phyloP scores from a whole-genome alignment of 2,888 invertebrate genomes.

The Lacanobia wlatinum region DNA sequence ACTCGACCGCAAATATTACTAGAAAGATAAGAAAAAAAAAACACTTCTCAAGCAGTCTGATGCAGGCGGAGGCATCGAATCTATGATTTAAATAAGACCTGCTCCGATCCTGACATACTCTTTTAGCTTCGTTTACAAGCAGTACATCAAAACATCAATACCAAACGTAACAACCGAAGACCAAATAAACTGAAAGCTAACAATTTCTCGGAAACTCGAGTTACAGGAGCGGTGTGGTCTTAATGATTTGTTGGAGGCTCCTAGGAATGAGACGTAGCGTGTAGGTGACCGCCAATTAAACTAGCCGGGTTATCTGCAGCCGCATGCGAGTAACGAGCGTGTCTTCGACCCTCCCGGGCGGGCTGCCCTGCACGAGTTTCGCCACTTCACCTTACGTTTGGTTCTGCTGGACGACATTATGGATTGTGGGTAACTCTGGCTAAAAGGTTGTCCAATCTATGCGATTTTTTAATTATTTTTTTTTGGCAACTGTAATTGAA shows the following conservation, averaged over 20 bases:
- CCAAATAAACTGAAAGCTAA: constrained; percentile 30
- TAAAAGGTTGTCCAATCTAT: not conserved
- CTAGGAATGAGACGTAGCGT: constrained; percentile 51
- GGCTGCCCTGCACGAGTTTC: constrained; percentile 37
- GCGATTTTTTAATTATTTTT: too few species aligned
- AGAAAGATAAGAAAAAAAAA: too few species aligned
- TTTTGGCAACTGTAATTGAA: not conserved
- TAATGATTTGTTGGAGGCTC: constrained; percentile 43
- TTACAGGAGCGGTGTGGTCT: constrained; percentile 31
- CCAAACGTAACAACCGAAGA: not conserved
- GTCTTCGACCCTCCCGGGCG: constrained; percentile 66
- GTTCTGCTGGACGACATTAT: constrained; percentile 7
- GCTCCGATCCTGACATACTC: not conserved
- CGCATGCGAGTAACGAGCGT: constrained; percentile 80
- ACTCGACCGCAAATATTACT: too few species aligned
- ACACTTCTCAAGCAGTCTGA: too few species aligned
- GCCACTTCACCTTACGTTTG: constrained; percentile 19
- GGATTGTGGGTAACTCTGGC: not conserved
- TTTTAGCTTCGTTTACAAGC: not conserved
- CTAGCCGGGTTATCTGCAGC: constrained; percentile 75
- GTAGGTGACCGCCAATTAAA: constrained; percentile 82
- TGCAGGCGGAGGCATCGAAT: too few species aligned
- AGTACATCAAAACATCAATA: constrained; percentile 9
- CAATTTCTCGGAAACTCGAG: constrained; percentile 29
- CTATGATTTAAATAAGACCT: too few species aligned